Conservation (phyloP, 2,888 invertebrate species). For the Chrysolina oricalcia region DNA sequence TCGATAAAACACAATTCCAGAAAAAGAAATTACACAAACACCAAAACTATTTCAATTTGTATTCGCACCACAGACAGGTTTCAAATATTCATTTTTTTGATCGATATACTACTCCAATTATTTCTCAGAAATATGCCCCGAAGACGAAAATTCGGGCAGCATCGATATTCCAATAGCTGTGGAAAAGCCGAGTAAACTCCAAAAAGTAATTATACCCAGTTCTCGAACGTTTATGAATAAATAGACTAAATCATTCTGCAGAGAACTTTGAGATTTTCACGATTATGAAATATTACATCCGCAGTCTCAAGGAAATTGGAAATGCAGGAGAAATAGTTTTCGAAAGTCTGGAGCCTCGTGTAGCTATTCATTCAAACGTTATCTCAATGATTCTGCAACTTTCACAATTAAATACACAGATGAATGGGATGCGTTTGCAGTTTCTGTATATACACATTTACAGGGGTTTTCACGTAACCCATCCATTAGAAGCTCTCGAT, state of each 20-base stretch:
- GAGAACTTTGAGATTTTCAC: not conserved
- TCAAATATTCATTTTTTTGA: no score
- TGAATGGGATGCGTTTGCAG: not conserved
- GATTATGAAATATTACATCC: not conserved
- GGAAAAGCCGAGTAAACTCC: not conserved
- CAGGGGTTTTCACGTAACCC: no score
- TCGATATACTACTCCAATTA: not conserved
- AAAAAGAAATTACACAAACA: no score
- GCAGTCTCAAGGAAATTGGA: slow-evolving; percentile 8
- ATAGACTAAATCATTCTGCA: not conserved
- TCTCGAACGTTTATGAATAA: slow-evolving; percentile 5
- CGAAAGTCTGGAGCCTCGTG: not conserved
- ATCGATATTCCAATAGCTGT: not conserved
- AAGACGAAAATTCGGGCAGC: no score
- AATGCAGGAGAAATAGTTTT: slow-evolving; percentile 7
- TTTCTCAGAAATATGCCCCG: not conserved
- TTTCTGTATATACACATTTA: no score
- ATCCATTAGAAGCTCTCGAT: no score
- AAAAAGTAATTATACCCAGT: slow-evolving; percentile 2
- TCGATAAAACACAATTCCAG: no score
- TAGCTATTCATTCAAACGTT: not conserved
- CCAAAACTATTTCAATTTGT: no score
- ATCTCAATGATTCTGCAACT: not conserved
- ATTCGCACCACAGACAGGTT: no score
- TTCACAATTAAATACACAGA: not conserved